Percentiles rank a stretch among this genome's conserved stretches.
These are phyloP conservation scores for Phrynosoma blainvillii DNA, from an alignment of 2,113 vertebrate species.

Conservation along the genomic window DNA sequence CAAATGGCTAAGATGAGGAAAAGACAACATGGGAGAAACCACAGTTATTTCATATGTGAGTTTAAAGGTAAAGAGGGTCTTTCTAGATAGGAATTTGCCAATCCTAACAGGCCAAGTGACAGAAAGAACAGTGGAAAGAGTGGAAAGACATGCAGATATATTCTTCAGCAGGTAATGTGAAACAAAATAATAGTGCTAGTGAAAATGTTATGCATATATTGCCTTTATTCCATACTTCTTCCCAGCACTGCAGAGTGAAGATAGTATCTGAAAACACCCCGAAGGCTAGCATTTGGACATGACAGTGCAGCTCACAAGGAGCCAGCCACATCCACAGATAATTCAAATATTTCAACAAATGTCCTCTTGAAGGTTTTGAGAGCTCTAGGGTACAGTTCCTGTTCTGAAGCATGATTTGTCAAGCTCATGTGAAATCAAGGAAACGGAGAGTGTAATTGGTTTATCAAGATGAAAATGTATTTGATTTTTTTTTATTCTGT, in stretches of 20 bases:
- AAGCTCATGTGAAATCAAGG: slow-evolving; percentile 57
- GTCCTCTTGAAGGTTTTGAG: slow-evolving; percentile 52
- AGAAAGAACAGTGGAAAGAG: not conserved
- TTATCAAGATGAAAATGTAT: slow-evolving; percentile 47
- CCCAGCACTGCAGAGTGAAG: not conserved
- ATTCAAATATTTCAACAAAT: slow-evolving; percentile 45
- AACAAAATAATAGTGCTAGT: not conserved
- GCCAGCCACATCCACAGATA: slow-evolving; percentile 11
- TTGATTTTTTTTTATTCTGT: slow-evolving; percentile 48
- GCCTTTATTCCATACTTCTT: not conserved
- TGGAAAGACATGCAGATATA: not conserved
- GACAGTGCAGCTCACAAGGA: slow-evolving; percentile 32
- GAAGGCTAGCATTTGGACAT: slow-evolving; percentile 49
- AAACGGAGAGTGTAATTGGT: slow-evolving; percentile 48
- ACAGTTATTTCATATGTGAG: not conserved
- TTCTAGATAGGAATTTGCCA: not conserved
- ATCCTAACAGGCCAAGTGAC: no score
- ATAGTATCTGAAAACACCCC: not conserved
- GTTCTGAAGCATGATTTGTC: slow-evolving; percentile 53
- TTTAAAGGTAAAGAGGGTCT: not conserved
- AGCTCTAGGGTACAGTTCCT: slow-evolving; percentile 60
- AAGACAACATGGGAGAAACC: no score
- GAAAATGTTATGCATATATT: not conserved
- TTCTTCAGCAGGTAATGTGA: not conserved
- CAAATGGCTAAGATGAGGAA: not conserved